Conservation (phyloP, 1,140 invertebrate species). For the Harpegnathos saltator region DNA sequence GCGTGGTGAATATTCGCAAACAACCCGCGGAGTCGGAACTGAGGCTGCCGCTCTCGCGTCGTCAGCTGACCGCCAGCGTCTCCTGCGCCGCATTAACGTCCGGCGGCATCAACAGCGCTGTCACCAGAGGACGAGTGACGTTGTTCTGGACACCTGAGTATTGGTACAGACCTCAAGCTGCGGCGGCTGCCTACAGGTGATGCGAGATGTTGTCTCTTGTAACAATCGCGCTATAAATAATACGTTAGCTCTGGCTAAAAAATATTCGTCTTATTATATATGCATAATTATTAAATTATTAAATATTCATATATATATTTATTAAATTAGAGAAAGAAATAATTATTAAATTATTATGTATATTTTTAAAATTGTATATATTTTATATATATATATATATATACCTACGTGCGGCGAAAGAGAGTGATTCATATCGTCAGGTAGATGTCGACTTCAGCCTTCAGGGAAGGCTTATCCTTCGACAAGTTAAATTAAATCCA, state of each 20-base stretch:
- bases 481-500: neutral
- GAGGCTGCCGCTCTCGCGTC: conserved; percentile 81
- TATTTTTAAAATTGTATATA: too few species aligned
- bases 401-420: too few species aligned
- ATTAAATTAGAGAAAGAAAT: too few species aligned
- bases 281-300: too few species aligned
- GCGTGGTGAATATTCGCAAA: conserved; percentile 80
- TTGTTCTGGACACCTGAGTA: conserved; percentile 88
- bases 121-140: conserved; percentile 75
- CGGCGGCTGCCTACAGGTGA: conserved; percentile 81
- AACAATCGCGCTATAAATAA: neutral
- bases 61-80: conserved; percentile 82
- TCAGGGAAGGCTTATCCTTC: too few species aligned
- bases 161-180: conserved; percentile 86
- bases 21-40: conserved; percentile 80
- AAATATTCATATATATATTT: too few species aligned
- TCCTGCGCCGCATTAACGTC: conserved; percentile 80
- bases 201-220: neutral
- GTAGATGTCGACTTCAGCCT: too few species aligned
- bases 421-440: too few species aligned
- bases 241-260: neutral
- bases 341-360: too few species aligned
- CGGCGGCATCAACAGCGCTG: conserved; percentile 59
- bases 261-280: too few species aligned
- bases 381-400: too few species aligned